phyloP scores from a whole-genome alignment of 2,797 vertebrate genomes.

The Falco berigora region DNA sequence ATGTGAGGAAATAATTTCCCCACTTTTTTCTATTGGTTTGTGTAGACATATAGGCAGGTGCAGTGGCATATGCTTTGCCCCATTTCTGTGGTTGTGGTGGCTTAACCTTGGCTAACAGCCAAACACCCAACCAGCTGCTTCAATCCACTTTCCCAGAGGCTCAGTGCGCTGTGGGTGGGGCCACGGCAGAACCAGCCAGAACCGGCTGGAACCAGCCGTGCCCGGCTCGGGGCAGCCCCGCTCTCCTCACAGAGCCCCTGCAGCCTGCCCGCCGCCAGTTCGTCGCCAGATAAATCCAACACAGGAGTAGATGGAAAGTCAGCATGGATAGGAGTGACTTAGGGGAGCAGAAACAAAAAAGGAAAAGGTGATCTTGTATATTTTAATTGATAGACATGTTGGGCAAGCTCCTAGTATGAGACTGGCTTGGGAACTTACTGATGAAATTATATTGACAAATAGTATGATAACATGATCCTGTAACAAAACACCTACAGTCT shows the following conservation, averaged over 20 bases:
- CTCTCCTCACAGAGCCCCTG: background rate
- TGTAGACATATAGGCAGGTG: background rate
- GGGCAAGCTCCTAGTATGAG: background rate
- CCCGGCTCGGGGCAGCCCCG: rapidly evolving
- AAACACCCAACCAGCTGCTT: background rate
- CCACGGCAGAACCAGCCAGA: rapidly evolving
- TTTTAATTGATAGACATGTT: background rate
- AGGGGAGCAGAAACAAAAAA: background rate
- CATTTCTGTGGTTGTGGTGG: background rate
- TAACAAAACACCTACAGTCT: background rate
- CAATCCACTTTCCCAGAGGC: background rate
- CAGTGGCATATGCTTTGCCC: background rate
- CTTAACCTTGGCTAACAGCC: no score
- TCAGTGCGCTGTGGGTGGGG: no score
- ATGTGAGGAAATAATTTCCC: background rate
- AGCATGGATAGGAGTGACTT: background rate
- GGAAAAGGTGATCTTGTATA: background rate
- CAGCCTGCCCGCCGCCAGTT: background rate
- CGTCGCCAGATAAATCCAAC: no score
- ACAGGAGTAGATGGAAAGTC: no score
- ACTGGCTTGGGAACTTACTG: background rate
- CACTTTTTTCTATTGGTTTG: background rate
- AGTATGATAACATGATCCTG: background rate
- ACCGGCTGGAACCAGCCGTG: background rate
- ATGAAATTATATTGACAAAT: background rate